phyloP scores from a whole-genome alignment of 1,140 invertebrate genomes.

The Drosophila guanche region DNA sequence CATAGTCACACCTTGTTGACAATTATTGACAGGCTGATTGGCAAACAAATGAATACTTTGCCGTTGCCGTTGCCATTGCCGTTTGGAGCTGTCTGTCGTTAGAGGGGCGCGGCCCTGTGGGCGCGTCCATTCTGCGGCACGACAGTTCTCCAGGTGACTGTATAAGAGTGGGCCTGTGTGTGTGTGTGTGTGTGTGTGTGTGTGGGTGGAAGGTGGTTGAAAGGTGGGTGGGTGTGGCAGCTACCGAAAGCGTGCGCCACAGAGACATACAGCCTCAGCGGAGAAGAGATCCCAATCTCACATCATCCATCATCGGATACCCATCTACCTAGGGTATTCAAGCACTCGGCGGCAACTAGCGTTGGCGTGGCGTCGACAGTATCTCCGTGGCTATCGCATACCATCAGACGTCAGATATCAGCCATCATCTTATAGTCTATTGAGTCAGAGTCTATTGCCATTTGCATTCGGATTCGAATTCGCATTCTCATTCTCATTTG shows the following conservation, averaged over 20 bases:
- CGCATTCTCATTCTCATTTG: constrained; percentile 32
- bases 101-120: constrained; percentile 49
- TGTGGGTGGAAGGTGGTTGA: constrained; percentile 20
- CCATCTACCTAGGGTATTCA: background rate
- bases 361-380: constrained; percentile 51
- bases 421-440: background rate
- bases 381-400: constrained; percentile 31
- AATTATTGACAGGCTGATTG: constrained; percentile 82
- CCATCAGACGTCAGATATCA: constrained; percentile 2
- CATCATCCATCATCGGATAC: constrained; percentile 39
- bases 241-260: constrained; percentile 30
- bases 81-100: constrained; percentile 33
- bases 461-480: constrained; percentile 65
- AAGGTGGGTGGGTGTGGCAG: constrained; percentile 41
- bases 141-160: constrained; percentile 48
- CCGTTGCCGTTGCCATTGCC: constrained; percentile 58
- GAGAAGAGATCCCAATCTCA: constrained; percentile 44
- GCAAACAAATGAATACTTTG: constrained; percentile 79
- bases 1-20: constrained; percentile 82
- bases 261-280: constrained; percentile 1
- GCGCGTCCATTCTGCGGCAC: constrained; percentile 30
- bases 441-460: constrained; percentile 27
- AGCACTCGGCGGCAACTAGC: constrained; percentile 1
- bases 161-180: background rate
- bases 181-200: background rate